Conservation (phyloP, 2,113 vertebrate genomes). For the Tachuris rubrigastra region DNA sequence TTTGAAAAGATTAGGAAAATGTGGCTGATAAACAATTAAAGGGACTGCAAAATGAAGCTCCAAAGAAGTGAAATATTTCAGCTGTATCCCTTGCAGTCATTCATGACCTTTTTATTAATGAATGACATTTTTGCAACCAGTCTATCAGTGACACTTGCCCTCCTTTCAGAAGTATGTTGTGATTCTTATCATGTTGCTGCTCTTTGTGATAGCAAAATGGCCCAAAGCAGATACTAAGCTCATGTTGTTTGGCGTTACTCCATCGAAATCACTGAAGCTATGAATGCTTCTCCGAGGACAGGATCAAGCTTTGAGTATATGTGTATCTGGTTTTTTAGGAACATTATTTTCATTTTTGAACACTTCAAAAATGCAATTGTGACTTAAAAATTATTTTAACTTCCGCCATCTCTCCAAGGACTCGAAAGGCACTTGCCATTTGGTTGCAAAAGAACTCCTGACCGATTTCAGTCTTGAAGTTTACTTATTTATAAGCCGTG, state of each 20-base stretch:
- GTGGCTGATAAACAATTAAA: neutral
- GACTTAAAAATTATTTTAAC: neutral
- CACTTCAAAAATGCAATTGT: neutral
- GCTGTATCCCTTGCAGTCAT: neutral
- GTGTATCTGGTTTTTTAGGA: neutral
- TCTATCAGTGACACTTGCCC: neutral
- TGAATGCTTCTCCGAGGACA: neutral
- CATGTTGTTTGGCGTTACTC: neutral
- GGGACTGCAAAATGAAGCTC: neutral
- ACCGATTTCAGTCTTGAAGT: neutral
- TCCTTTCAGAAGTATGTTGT: neutral
- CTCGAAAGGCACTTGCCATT: neutral
- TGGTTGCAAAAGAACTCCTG: neutral
- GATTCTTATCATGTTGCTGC: conserved; percentile 3
- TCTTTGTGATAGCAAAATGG: neutral
- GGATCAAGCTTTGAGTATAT: neutral
- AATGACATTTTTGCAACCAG: neutral
- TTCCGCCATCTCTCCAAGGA: neutral
- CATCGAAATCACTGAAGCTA: neutral
- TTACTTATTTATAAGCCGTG: neutral
- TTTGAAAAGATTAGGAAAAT: neutral
- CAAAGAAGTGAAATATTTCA: neutral
- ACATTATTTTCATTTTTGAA: neutral
- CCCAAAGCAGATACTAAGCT: neutral
- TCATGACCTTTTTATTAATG: neutral